Evolutionary conservation across 2,113 vertebrate genomes (phyloP).

Genomic region (Pseudolaguvia tuberculata): DNA sequence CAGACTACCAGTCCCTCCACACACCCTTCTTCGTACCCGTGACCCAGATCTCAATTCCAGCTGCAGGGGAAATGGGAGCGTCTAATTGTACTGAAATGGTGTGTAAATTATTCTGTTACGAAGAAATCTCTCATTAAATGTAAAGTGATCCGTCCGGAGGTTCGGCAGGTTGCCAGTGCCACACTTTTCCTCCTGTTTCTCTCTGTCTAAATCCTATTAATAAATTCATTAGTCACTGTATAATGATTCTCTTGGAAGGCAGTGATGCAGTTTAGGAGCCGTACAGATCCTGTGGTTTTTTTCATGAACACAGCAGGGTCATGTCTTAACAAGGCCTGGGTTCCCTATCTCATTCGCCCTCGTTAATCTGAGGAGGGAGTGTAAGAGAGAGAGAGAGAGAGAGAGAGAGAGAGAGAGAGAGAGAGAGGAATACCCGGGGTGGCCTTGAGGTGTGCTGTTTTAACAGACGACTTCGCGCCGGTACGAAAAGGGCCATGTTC

Average conservation of each 20-base stretch:
- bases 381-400: no score
- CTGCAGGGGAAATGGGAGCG: slow-evolving; percentile 57
- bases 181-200: neutral
- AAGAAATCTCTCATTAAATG: slow-evolving; percentile 69
- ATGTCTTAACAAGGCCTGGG: slow-evolving; percentile 44
- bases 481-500: slow-evolving; percentile 28
- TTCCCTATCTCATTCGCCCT: slow-evolving; percentile 59
- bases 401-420: no score
- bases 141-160: slow-evolving; percentile 64
- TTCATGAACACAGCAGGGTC: slow-evolving; percentile 33
- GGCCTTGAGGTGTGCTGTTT: slow-evolving; percentile 56
- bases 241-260: neutral
- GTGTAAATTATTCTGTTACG: slow-evolving; percentile 61
- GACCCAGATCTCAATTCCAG: slow-evolving; percentile 62
- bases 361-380: slow-evolving; percentile 60
- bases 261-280: slow-evolving; percentile 9
- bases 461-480: slow-evolving; percentile 64
- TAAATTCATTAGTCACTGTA: neutral
- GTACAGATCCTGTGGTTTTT: neutral
- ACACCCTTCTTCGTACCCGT: slow-evolving; percentile 27
- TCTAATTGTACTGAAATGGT: slow-evolving; percentile 62
- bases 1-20: neutral
- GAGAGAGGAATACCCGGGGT: slow-evolving; percentile 56
- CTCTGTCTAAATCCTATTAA: neutral
- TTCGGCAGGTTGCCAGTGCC: slow-evolving; percentile 37